Evolutionary conservation across 2,797 vertebrate species (phyloP).

Genomic region (Poecilia velifera): DNA sequence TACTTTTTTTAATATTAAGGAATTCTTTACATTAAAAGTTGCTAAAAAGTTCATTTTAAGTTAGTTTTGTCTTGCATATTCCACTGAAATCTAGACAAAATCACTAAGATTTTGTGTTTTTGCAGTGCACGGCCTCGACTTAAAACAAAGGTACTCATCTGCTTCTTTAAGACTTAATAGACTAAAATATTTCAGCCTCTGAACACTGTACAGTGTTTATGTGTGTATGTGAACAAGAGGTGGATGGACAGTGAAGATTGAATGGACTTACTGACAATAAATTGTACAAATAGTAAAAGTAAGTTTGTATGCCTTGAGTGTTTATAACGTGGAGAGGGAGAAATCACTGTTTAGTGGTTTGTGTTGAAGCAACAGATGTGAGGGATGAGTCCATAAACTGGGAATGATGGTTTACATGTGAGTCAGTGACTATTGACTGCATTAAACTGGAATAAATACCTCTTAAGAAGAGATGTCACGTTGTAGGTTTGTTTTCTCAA

Average conservation of each 20-base stretch:
- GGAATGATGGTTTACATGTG: conserved; percentile 42
- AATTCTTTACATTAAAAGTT: no score
- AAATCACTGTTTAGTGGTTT: conserved; percentile 49
- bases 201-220: conserved; percentile 59
- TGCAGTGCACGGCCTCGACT: conserved; percentile 14
- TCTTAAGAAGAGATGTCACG: conserved; percentile 32
- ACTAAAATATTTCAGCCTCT: conserved; percentile 26
- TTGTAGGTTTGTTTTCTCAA: neutral
- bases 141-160: conserved; percentile 36
- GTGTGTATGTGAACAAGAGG: conserved; percentile 36
- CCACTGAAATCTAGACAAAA: no score
- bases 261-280: conserved; percentile 48
- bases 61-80: no score
- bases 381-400: conserved; percentile 27
- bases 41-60: no score
- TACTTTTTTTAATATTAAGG: no score
- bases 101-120: no score
- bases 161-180: conserved; percentile 20
- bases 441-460: conserved; percentile 70
- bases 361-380: conserved; percentile 33
- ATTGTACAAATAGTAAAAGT: conserved; percentile 68
- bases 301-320: conserved; percentile 56
- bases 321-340: conserved; percentile 48
- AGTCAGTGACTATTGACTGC: conserved; percentile 42
- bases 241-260: conserved; percentile 36